Evolutionary conservation across 1,140 invertebrate species (phyloP).

Genomic region (Euwallacea similis): DNA sequence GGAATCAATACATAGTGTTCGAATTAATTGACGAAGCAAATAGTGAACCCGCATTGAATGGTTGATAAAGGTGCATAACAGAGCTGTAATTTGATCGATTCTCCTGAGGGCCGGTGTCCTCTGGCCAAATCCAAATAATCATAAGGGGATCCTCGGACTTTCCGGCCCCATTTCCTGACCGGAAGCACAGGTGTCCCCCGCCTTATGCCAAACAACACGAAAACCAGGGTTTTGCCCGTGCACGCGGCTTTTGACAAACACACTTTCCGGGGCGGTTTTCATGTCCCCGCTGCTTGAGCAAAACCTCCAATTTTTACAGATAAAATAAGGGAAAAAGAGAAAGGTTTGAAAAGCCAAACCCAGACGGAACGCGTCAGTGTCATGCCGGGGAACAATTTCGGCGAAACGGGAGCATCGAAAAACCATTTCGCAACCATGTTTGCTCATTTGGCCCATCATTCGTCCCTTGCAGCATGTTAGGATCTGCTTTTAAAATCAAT

Average conservation of each 20-base stretch:
- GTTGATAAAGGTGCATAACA: not conserved
- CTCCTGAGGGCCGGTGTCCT: not conserved
- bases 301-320: not conserved
- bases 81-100: not conserved
- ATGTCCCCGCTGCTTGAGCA: not conserved
- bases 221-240: too few relatives aligned
- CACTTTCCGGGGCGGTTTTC: not conserved
- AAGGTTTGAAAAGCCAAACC: not conserved
- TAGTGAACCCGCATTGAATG: not conserved
- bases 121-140: not conserved
- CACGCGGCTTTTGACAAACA: not conserved
- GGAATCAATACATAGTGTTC: too few relatives aligned
- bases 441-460: constrained; percentile 38
- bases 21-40: too few relatives aligned
- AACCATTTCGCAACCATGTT: constrained; percentile 37
- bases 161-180: constrained; percentile 44
- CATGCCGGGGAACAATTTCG: constrained; percentile 30
- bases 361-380: constrained; percentile 21
- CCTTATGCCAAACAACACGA: not conserved
- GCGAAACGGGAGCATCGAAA: constrained; percentile 31
- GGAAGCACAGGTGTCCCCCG: constrained; percentile 44
- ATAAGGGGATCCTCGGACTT: constrained; percentile 28
- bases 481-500: constrained; percentile 36
- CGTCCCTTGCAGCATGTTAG: constrained; percentile 38
- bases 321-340: not conserved